phyloP scores from a whole-genome alignment of 2,113 vertebrate species.

The Cairina moschata region DNA sequence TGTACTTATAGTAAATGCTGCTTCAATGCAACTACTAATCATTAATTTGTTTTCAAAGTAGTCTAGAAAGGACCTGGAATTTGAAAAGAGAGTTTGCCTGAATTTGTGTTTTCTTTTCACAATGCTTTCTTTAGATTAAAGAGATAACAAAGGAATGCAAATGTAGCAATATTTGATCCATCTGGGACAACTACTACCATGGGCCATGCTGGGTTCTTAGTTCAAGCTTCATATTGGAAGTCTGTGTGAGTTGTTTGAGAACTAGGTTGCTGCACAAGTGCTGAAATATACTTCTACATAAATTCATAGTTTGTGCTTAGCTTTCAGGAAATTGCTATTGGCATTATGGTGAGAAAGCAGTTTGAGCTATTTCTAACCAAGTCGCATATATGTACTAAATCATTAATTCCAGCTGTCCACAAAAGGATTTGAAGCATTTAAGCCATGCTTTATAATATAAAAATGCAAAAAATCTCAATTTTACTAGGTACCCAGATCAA shows the following conservation, averaged over 20 bases:
- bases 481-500: background rate
- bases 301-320: background rate
- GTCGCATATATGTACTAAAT: background rate
- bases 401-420: background rate
- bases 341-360: background rate
- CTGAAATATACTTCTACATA: background rate
- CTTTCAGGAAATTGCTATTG: background rate
- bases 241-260: background rate
- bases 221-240: background rate
- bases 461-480: background rate
- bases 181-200: background rate
- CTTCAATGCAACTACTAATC: background rate
- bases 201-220: background rate
- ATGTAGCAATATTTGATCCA: slow-evolving; percentile 11
- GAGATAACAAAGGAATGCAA: slow-evolving; percentile 2
- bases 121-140: background rate
- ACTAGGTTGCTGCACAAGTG: background rate
- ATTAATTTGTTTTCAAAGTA: background rate
- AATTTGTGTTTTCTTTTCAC: background rate
- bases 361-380: background rate
- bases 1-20: background rate
- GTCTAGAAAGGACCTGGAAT: background rate
- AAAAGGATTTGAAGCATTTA: background rate
- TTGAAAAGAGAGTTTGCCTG: background rate
- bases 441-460: background rate